Evolutionary conservation across 2,888 invertebrate species (phyloP).

Genomic region (Coleophora deauratella): DNA sequence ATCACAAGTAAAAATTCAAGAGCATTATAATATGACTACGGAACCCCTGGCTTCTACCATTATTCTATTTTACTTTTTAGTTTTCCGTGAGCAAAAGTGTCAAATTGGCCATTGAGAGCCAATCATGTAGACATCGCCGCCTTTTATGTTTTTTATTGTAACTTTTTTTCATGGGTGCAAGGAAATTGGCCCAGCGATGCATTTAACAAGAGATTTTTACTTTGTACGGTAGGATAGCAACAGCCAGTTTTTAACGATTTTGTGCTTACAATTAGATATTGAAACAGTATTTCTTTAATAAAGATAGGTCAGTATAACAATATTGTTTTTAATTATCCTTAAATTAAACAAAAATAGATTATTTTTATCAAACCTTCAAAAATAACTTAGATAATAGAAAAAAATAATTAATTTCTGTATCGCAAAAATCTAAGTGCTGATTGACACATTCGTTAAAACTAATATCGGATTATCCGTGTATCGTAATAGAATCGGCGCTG

Average conservation of each 20-base stretch:
- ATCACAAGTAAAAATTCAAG: too few relatives aligned
- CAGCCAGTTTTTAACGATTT: too few relatives aligned
- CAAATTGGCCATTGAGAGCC: conserved; percentile 61
- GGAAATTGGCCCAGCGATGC: conserved; percentile 22
- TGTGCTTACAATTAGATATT: too few relatives aligned
- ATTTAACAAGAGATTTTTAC: conserved; percentile 31
- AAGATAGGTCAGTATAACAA: too few relatives aligned
- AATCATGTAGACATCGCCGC: conserved; percentile 35
- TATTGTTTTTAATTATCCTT: too few relatives aligned
- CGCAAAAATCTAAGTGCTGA: conserved; percentile 22
- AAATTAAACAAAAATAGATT: too few relatives aligned
- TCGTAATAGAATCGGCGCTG: conserved; percentile 21
- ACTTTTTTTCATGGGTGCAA: conserved; percentile 11
- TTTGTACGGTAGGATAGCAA: conserved; percentile 29
- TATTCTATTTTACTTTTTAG: conserved; percentile 5
- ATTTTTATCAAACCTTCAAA: too few relatives aligned
- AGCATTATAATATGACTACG: too few relatives aligned
- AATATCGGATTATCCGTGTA: conserved; percentile 54
- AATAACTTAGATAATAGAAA: too few relatives aligned
- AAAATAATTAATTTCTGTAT: too few relatives aligned
- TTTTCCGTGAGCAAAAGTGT: conserved; percentile 54
- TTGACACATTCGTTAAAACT: conserved; percentile 60
- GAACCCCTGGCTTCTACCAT: not conserved
- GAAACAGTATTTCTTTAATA: too few relatives aligned
- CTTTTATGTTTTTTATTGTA: conserved; percentile 24